These are phyloP conservation scores for Zosterops hypoxanthus DNA, from an alignment of 2,113 vertebrate species.

Conservation along the genomic window DNA sequence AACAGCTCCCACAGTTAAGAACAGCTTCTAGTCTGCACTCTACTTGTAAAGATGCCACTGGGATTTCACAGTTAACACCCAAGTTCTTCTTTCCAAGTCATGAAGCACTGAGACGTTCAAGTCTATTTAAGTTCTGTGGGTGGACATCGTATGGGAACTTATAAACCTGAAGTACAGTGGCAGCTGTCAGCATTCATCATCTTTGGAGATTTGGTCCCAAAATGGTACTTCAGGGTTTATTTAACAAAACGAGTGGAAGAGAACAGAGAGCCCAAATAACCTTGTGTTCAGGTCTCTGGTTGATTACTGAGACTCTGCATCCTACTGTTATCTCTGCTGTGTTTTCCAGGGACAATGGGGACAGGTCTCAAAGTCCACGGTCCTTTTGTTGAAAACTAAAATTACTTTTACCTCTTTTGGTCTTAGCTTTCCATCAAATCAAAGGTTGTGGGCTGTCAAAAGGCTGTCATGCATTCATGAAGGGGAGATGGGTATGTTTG, in stretches of 20 bases:
- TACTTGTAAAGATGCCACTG: neutral
- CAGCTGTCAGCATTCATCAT: conserved; percentile 14
- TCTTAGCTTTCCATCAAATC: neutral
- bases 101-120: neutral
- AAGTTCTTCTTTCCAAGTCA: neutral
- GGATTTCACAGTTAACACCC: neutral
- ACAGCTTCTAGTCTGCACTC: neutral
- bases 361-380: neutral
- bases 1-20: neutral
- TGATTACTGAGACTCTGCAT: neutral
- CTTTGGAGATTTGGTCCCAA: neutral
- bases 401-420: neutral
- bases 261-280: neutral
- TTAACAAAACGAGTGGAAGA: neutral
- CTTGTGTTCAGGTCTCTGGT: fast-evolving
- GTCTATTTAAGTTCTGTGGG: neutral
- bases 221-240: neutral
- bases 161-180: neutral
- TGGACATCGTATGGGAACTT: neutral
- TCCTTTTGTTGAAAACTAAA: neutral
- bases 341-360: fast-evolving
- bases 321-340: neutral
- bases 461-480: neutral
- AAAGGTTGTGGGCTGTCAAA: neutral
- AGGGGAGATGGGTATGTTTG: neutral